Evolutionary conservation across 2,797 vertebrate species (phyloP).

Genomic region (Microchirus variegatus): DNA sequence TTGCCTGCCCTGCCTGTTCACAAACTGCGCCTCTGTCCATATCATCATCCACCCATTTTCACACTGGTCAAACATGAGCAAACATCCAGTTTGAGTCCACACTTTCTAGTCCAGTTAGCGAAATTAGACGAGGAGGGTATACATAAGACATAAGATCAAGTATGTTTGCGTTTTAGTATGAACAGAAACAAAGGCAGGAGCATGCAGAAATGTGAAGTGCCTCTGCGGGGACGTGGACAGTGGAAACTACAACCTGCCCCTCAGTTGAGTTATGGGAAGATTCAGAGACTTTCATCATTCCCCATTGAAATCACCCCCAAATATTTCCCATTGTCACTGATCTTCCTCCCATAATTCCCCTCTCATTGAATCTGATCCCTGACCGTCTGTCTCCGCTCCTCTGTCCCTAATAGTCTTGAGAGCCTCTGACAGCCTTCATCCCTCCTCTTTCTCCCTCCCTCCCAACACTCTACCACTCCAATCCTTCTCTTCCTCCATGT

Average conservation of each 20-base stretch:
- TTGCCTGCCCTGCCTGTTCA: too few species aligned
- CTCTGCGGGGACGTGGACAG: background rate
- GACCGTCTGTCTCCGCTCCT: conserved; percentile 44
- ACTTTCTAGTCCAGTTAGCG: too few species aligned
- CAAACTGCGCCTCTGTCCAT: too few species aligned
- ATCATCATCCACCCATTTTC: too few species aligned
- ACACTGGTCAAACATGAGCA: too few species aligned
- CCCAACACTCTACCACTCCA: conserved; percentile 37
- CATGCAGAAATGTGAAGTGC: background rate
- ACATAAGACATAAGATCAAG: too few species aligned
- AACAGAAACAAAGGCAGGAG: background rate
- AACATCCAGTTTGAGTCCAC: too few species aligned
- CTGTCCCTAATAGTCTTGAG: conserved; percentile 50
- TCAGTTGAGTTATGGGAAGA: conserved; percentile 29
- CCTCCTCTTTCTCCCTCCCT: conserved; percentile 38
- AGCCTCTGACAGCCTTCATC: conserved; percentile 54
- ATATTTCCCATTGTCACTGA: conserved; percentile 62
- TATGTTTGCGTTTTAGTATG: background rate
- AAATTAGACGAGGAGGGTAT: too few species aligned
- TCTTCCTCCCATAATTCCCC: conserved; percentile 55
- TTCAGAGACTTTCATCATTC: conserved; percentile 48
- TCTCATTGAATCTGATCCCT: conserved; percentile 60
- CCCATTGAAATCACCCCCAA: conserved; percentile 57
- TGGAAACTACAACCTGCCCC: too few species aligned
- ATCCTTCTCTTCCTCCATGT: conserved; percentile 54